Evolutionary conservation across 2,888 invertebrate species (phyloP).

Genomic region (Theretra japonica): DNA sequence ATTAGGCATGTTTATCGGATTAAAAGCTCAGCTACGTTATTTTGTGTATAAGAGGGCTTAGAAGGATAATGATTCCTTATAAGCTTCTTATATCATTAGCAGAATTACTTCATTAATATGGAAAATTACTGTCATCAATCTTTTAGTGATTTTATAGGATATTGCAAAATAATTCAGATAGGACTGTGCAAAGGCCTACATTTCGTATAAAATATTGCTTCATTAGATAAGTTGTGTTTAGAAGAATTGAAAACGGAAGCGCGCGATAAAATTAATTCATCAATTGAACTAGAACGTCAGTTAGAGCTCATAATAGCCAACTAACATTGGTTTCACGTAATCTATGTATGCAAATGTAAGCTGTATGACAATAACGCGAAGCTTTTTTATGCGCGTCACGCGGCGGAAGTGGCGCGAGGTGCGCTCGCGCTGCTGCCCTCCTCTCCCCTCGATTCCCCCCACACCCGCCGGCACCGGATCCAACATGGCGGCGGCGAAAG

Average conservation of each 20-base stretch:
- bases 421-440: constrained; percentile 69
- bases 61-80: no score
- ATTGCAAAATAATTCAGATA: no score
- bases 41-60: not conserved
- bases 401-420: constrained; percentile 78
- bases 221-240: not conserved
- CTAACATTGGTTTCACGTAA: constrained; percentile 75
- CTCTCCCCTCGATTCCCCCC: not conserved
- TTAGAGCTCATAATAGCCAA: constrained; percentile 37
- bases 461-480: constrained; percentile 65
- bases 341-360: constrained; percentile 75
- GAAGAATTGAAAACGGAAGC: not conserved
- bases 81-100: no score
- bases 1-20: not conserved
- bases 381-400: constrained; percentile 80
- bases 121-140: no score
- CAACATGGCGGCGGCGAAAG: constrained; percentile 83
- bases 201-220: not conserved
- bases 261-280: not conserved
- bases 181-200: no score
- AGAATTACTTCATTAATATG: not conserved
- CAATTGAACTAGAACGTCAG: not conserved
- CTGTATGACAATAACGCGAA: constrained; percentile 74
- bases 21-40: not conserved
- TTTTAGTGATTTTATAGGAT: no score